Percentiles rank a stretch among this genome's conserved stretches.
Conservation (phyloP, 2,888 invertebrate genomes). For the Spisula subtruncata region DNA sequence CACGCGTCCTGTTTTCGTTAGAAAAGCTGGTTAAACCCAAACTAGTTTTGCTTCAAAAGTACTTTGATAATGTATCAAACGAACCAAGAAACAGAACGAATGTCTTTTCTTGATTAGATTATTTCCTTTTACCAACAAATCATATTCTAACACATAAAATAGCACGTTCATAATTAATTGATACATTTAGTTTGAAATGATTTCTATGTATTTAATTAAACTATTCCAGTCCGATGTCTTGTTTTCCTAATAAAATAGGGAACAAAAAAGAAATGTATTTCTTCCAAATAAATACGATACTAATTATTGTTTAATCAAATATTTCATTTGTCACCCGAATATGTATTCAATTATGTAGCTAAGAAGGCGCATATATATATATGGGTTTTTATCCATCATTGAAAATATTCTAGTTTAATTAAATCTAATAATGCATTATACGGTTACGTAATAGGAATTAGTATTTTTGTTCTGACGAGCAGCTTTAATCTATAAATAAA, state of each 20-base stretch:
- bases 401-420: not conserved
- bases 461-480: too few species aligned
- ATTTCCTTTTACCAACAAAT: not conserved
- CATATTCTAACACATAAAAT: slow-evolving; percentile 1
- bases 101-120: not conserved
- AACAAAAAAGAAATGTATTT: too few species aligned
- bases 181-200: slow-evolving; percentile 9
- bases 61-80: not conserved
- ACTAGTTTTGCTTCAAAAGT: not conserved
- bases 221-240: not conserved
- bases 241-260: not conserved
- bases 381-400: not conserved
- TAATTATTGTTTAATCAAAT: not conserved
- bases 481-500: too few species aligned
- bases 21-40: too few species aligned
- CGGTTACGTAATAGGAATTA: too few species aligned
- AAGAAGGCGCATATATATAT: not conserved
- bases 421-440: not conserved
- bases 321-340: not conserved
- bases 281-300: not conserved
- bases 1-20: too few species aligned
- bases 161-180: not conserved
- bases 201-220: slow-evolving; percentile 16
- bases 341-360: slow-evolving; percentile 7
- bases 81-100: not conserved